phyloP scores from a whole-genome alignment of 2,888 invertebrate genomes.

The Torymus texanus region DNA sequence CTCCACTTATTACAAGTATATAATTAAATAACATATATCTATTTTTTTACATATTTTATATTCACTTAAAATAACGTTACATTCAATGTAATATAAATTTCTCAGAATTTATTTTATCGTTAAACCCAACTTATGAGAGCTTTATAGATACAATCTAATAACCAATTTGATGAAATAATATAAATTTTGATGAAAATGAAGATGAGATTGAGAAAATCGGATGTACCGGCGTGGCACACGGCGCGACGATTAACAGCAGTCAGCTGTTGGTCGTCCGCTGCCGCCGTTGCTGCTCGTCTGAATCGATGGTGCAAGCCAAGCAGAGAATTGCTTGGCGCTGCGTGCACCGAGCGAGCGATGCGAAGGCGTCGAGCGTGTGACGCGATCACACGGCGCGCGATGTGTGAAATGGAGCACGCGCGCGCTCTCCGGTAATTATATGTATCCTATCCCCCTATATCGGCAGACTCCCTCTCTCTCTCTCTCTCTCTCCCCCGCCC shows the following conservation, averaged over 20 bases:
- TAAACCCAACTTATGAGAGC: too few species aligned
- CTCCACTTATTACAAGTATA: too few species aligned
- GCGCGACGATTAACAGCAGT: slow-evolving; percentile 42
- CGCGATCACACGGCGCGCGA: slow-evolving; percentile 71
- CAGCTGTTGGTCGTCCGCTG: slow-evolving; percentile 52
- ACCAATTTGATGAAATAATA: too few species aligned
- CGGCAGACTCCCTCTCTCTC: slow-evolving; percentile 58
- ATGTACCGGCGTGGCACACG: slow-evolving; percentile 12
- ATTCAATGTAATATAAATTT: too few species aligned
- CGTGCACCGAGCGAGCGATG: slow-evolving; percentile 55
- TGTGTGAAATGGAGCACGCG: slow-evolving; percentile 72
- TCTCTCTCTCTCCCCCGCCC: slow-evolving; percentile 60
- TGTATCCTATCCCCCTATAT: slow-evolving; percentile 68
- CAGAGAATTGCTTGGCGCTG: slow-evolving; percentile 59
- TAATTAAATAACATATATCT: too few species aligned
- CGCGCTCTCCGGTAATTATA: slow-evolving; percentile 69
- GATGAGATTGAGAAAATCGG: not conserved
- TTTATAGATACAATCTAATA: too few species aligned
- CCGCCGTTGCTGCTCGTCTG: slow-evolving; percentile 44
- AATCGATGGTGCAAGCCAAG: slow-evolving; percentile 61
- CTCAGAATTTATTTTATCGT: too few species aligned
- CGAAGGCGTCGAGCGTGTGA: slow-evolving; percentile 71
- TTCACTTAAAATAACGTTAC: too few species aligned
- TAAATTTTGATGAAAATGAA: too few species aligned
- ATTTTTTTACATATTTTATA: too few species aligned